Conservation (phyloP, 2,113 vertebrate genomes). For the Beaufortia kweichowensis region DNA sequence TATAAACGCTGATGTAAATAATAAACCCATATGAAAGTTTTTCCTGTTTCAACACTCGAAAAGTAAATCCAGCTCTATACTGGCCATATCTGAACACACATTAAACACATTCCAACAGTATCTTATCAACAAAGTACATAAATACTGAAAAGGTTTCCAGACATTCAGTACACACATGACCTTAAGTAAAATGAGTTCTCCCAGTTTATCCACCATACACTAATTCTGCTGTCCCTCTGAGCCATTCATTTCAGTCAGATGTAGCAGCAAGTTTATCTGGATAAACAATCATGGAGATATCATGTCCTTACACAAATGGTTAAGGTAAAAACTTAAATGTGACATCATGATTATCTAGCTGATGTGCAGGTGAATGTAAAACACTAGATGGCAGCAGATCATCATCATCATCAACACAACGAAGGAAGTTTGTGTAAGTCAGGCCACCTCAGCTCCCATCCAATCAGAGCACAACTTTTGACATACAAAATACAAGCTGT, state of each 20-base stretch:
- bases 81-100: not conserved
- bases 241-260: too few species aligned
- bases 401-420: slow-evolving; percentile 15
- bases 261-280: too few species aligned
- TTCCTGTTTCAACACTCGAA: not conserved
- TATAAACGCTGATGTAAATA: too few species aligned
- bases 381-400: slow-evolving; percentile 70
- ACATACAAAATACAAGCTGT: not conserved
- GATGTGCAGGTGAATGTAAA: too few species aligned
- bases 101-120: not conserved
- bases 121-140: not conserved
- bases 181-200: not conserved
- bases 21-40: too few species aligned
- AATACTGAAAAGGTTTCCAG: not conserved
- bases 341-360: too few species aligned
- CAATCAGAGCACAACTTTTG: slow-evolving; percentile 65
- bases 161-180: not conserved
- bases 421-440: slow-evolving; percentile 61
- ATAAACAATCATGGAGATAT: too few species aligned
- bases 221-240: too few species aligned
- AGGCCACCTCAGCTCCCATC: slow-evolving; percentile 67
- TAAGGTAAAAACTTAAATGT: too few species aligned
- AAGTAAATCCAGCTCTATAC: too few species aligned
- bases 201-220: too few species aligned
- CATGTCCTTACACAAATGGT: too few species aligned